Base-by-base conservation (phyloP, 2,797 vertebrate genomes). In the Phoeniculus purpureus region DNA sequence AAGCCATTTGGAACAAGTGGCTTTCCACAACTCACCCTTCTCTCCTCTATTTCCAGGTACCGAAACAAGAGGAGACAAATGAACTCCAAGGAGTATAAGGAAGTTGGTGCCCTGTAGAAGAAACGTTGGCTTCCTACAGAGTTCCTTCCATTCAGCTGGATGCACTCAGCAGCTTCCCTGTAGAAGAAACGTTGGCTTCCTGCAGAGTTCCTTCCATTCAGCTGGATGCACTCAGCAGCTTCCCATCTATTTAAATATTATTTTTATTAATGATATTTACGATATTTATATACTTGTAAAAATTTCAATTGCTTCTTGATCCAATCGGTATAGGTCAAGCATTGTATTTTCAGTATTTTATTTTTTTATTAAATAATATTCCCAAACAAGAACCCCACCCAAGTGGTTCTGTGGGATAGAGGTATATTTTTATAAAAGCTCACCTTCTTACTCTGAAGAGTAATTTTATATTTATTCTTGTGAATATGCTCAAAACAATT, bases 201-300 rank as follows among this genome's bases (percentile, higher is more conserved):
- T 50, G 19, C 72, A 18, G 37, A 4, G 10, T 67, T 68, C 31
- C 7, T 67, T 68, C 31, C 6, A 29, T 65, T 80, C 65, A 5
- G 51, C 65, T 29, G 50, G 34, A 34, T 23, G 65, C 50, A 51
- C 66, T 65, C 21, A 1, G 37, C 9, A 16, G 29, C 20, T 40
- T 45, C 18, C 31, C 22, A 3, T 37, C 88, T 96, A 90, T 83
- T 94, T 96, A 91, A 95, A 93, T 77, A 87, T 76, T 81, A 96
- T 93, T 97, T 96, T 96, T 97, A 54, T 97, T 97, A 96, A 96
- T 73, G 66, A 91, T 97, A 97, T 97, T 97, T 97, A 95, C 96
- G 79, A 94, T 98, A 97, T 97, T 97, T 98, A 98, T 98, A 96
- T 96, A 50, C 71, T 93, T 85, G 50, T 18, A 83, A 95, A 85